These are phyloP conservation scores for Bradypodion ventrale DNA, from an alignment of 2,797 vertebrate genomes.

Conservation along the genomic window DNA sequence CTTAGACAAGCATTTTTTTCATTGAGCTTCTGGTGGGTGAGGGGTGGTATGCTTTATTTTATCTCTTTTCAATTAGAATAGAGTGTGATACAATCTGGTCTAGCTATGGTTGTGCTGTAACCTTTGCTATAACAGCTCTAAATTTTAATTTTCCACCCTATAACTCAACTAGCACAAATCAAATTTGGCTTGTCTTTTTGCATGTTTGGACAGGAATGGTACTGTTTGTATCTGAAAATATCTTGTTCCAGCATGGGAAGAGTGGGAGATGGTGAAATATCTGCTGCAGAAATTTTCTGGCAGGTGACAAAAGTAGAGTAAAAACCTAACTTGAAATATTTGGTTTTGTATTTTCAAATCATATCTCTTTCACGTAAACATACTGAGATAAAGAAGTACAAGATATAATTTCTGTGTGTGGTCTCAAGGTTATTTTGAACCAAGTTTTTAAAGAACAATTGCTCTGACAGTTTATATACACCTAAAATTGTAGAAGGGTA, in stretches of 20 bases:
- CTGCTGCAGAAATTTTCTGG: conserved; percentile 58
- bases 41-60: not conserved
- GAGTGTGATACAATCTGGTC: not conserved
- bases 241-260: conserved; percentile 48
- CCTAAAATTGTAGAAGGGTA: not conserved
- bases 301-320: conserved; percentile 62
- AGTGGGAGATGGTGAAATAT: conserved; percentile 45
- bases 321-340: conserved; percentile 44
- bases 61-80: not conserved
- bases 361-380: conserved; percentile 28
- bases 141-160: conserved; percentile 50
- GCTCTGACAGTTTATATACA: conserved; percentile 10
- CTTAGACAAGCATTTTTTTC: conserved; percentile 54
- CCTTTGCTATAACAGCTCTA: not conserved
- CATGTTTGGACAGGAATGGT: conserved; percentile 56
- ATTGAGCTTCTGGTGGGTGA: conserved; percentile 40
- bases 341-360: conserved; percentile 49
- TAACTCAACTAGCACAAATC: conserved; percentile 54
- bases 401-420: not conserved
- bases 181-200: conserved; percentile 49
- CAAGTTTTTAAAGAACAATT: conserved; percentile 30
- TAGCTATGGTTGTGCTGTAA: not conserved
- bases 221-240: conserved; percentile 36
- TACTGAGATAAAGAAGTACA: conserved; percentile 35
- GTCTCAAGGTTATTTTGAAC: conserved; percentile 8